Evolutionary conservation across 2,797 vertebrate genomes (phyloP).

Genomic region (Tangara arthus): DNA sequence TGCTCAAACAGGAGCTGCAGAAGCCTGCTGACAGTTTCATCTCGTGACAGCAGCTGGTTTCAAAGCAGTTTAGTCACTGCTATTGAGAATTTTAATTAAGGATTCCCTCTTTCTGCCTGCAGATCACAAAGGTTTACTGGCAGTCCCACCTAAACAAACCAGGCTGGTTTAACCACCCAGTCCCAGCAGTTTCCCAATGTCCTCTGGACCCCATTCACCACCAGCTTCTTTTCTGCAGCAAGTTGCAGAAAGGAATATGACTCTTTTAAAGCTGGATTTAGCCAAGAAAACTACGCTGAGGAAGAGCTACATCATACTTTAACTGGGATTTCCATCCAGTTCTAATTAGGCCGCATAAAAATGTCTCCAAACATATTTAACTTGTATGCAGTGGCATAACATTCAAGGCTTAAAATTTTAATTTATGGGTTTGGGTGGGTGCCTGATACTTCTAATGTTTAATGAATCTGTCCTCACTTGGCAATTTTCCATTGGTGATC

Average conservation of each 20-base stretch:
- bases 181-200: not conserved
- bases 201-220: not conserved
- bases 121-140: constrained; percentile 9
- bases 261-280: constrained; percentile 28
- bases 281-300: not conserved
- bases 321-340: constrained; percentile 38
- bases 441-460: constrained; percentile 48
- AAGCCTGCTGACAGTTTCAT: constrained; percentile 17
- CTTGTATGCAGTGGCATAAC: not conserved
- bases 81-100: constrained; percentile 12
- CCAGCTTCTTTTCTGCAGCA: not conserved
- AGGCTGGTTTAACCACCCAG: not conserved
- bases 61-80: constrained; percentile 26
- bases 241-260: constrained; percentile 39
- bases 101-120: not conserved
- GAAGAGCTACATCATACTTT: constrained; percentile 35
- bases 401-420: constrained; percentile 39
- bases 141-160: not conserved
- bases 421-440: constrained; percentile 46
- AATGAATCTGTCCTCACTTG: constrained; percentile 55
- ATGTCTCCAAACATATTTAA: constrained; percentile 43
- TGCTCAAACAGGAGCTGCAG: constrained; percentile 5
- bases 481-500: constrained; percentile 47
- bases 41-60: constrained; percentile 20
- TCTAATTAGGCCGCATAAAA: constrained; percentile 55